Percentiles rank a stretch among this genome's conserved stretches.
Conservation (phyloP, 2,888 invertebrate species). For the Pherbina coryleti region DNA sequence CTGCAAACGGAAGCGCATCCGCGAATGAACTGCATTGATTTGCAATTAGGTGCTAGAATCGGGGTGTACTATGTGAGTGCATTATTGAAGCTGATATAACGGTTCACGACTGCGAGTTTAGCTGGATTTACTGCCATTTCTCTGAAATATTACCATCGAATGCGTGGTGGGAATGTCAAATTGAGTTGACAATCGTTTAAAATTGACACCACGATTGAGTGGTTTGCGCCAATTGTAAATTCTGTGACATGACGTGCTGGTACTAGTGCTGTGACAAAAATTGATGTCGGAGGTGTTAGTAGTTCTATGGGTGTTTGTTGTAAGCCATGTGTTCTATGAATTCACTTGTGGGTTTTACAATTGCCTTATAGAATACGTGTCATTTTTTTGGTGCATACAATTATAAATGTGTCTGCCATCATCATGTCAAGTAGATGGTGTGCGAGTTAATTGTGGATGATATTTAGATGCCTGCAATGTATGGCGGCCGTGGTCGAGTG, state of each 20-base stretch:
- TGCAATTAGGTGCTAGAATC: constrained; percentile 18
- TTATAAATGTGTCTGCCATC: no score
- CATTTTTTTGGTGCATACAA: background rate
- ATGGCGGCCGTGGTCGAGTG: no score
- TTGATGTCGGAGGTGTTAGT: background rate
- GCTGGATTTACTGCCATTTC: no score
- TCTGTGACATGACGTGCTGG: constrained; percentile 10
- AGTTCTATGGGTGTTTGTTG: background rate
- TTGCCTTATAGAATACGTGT: background rate
- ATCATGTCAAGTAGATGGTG: no score
- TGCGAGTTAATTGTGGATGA: no score
- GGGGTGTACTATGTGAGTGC: no score
- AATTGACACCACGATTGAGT: constrained; percentile 38
- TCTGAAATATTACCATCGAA: background rate
- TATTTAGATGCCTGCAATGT: no score
- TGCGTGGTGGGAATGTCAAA: constrained; percentile 12
- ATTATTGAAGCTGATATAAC: no score
- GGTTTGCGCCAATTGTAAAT: constrained; percentile 33
- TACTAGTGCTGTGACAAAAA: background rate
- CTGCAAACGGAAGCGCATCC: constrained; percentile 3
- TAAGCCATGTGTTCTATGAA: background rate
- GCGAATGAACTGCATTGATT: constrained; percentile 32
- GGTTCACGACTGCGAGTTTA: no score
- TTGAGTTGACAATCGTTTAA: constrained; percentile 34
- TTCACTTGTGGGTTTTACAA: background rate